Conservation (phyloP, 2,888 invertebrate species). For the Pilophorus perplexus region DNA sequence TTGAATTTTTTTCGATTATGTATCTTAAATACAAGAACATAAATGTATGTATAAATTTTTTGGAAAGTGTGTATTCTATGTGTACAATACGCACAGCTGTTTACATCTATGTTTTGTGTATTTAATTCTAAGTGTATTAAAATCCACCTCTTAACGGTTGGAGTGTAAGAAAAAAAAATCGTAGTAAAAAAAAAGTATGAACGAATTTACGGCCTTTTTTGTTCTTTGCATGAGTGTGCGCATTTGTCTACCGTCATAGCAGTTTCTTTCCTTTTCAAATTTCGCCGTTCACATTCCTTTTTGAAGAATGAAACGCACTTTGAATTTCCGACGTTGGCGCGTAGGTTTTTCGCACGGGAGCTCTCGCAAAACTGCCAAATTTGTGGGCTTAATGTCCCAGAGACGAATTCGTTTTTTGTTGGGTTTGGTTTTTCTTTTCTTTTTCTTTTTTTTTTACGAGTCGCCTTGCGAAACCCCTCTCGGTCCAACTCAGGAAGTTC, state of each 20-base stretch:
- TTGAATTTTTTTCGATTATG: constrained; percentile 19
- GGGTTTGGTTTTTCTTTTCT: too few species aligned
- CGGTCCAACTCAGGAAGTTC: too few species aligned
- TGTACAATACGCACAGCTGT: constrained; percentile 21
- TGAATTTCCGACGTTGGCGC: too few species aligned
- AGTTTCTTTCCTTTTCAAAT: neutral
- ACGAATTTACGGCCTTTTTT: constrained; percentile 34
- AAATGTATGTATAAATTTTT: constrained; percentile 20
- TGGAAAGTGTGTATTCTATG: constrained; percentile 20
- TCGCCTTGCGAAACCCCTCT: too few species aligned
- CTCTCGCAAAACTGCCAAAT: too few species aligned
- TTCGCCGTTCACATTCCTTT: constrained; percentile 21
- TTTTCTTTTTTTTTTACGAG: too few species aligned
- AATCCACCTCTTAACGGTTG: neutral
- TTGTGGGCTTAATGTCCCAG: too few species aligned
- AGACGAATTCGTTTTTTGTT: too few species aligned
- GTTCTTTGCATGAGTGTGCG: constrained; percentile 16
- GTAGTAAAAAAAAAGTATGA: constrained; percentile 21
- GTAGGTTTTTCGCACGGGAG: too few species aligned
- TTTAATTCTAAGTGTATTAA: constrained; percentile 16
- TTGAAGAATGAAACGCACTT: too few species aligned
- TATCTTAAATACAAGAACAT: constrained; percentile 25
- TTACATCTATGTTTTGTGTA: constrained; percentile 33
- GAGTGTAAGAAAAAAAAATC: constrained; percentile 15
- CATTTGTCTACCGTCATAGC: neutral